phyloP scores from a whole-genome alignment of 2,113 vertebrate species.

The Sebastes fasciatus region DNA sequence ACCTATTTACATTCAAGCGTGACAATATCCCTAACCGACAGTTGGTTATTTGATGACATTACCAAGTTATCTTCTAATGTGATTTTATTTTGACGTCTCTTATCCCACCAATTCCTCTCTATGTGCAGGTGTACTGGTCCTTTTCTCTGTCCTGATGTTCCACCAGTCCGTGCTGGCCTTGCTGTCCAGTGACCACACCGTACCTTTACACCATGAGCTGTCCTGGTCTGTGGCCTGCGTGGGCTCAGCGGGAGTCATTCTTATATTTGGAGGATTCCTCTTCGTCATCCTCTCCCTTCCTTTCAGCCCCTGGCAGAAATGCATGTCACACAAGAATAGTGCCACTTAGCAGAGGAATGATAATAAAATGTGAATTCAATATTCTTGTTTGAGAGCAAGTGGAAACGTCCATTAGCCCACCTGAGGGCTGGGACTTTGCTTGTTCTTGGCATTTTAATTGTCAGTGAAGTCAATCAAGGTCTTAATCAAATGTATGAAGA shows the following conservation, averaged over 20 bases:
- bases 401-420: constrained; percentile 21
- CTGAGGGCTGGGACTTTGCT: constrained; percentile 41
- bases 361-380: neutral
- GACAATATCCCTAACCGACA: neutral
- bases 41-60: neutral
- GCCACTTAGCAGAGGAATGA: constrained; percentile 70
- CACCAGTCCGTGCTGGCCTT: constrained; percentile 88
- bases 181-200: constrained; percentile 80
- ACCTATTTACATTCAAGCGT: neutral
- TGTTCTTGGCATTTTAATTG: constrained; percentile 42
- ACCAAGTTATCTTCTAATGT: neutral
- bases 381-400: constrained; percentile 45
- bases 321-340: constrained; percentile 77
- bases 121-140: constrained; percentile 87
- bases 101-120: neutral
- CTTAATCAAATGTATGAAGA: constrained; percentile 58
- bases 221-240: constrained; percentile 91
- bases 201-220: constrained; percentile 87
- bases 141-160: constrained; percentile 88
- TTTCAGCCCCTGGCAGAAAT: constrained; percentile 83
- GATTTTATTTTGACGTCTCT: neutral
- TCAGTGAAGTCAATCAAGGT: constrained; percentile 53
- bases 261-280: constrained; percentile 85
- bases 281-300: constrained; percentile 88
- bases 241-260: constrained; percentile 83